Evolutionary conservation across 1,140 invertebrate genomes (phyloP), one percentile per base, ranked within the genome.

Genomic region (Heliconius hewitsoni): DNA sequence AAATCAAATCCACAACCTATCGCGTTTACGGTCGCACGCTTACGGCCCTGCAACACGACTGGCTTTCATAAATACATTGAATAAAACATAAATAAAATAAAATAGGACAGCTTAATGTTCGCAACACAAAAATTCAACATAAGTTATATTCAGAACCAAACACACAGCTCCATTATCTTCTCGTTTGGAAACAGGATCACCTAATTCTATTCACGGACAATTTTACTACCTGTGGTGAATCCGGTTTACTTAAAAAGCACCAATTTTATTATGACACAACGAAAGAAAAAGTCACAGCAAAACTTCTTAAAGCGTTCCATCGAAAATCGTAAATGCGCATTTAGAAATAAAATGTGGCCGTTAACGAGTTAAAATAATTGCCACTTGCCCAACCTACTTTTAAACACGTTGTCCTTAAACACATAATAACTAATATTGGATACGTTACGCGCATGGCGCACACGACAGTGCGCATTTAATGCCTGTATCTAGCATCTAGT

Each of bases 351-450:
- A 42, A 39, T 75, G 18, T 75, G n/a, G 57, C 52, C 9, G 52
- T 60, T 60, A 50, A 66, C 37, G 60, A 77, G 50, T 55, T 57
- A 71, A 52, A 55, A 77, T 75, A 18, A 75, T 34, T 60, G 57
- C 52, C 27, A 57, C 30, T 60, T 23, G 52, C 55, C 27, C 66
- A 72, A 77, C 70, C 70, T 73, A 78, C 76, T 73, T 78, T 73
- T 72, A 50, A 78, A 77, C 71, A 37, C 39, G 71, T 77, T 57
- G 66, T 77, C 75, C 75, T 77, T 71, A 71, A 42, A 76, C 60
- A 46, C 23, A 16, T 50, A 77, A 71, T 70, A 27, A 66, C 57
- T 37, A 34, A 70, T 76, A 76, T 76, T 76, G 75, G 57, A 60
- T 75, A 75, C 55, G 8, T 76, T 66, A 42, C 72, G 16, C 27